A percentile compares a stretch with the other conserved stretches of the same genome.
Evolutionary conservation across 1,140 invertebrate species (phyloP).

Genomic region (Campoletis sonorensis): DNA sequence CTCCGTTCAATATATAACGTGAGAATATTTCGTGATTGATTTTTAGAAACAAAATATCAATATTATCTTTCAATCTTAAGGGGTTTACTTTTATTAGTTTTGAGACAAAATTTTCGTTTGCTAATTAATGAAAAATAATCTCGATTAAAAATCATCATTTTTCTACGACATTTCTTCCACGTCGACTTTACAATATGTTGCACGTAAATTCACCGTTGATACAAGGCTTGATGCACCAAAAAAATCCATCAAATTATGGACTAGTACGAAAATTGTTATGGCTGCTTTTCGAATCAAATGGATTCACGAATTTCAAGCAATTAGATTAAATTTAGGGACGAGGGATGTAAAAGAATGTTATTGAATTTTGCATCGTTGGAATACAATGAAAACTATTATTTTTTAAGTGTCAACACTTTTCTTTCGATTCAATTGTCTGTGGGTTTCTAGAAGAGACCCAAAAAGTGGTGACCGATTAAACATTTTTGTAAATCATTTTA

Average conservation of each 20-base stretch:
- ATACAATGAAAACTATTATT: no score
- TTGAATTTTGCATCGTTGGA: no score
- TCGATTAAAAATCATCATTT: neutral
- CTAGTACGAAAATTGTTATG: neutral
- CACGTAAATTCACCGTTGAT: neutral
- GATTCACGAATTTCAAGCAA: neutral
- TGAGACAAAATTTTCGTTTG: no score
- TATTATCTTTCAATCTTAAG: neutral
- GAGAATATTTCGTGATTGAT: neutral
- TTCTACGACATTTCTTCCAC: slow-evolving; percentile 1
- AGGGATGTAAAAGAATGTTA: neutral
- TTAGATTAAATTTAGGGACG: slow-evolving; percentile 1
- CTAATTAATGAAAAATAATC: neutral
- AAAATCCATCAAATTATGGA: neutral
- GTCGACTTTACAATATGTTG: neutral
- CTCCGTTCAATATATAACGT: neutral
- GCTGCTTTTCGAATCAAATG: neutral
- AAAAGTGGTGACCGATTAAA: no score
- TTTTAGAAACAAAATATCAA: neutral
- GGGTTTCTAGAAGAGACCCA: no score
- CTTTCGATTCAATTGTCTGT: no score
- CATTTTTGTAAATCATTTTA: no score
- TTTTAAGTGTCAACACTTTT: no score
- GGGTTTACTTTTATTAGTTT: neutral
- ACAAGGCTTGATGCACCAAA: neutral